A percentile compares a stretch with the other conserved stretches of the same genome.
phyloP scores from a whole-genome alignment of 1,140 invertebrate genomes.

The Lerema accius region DNA sequence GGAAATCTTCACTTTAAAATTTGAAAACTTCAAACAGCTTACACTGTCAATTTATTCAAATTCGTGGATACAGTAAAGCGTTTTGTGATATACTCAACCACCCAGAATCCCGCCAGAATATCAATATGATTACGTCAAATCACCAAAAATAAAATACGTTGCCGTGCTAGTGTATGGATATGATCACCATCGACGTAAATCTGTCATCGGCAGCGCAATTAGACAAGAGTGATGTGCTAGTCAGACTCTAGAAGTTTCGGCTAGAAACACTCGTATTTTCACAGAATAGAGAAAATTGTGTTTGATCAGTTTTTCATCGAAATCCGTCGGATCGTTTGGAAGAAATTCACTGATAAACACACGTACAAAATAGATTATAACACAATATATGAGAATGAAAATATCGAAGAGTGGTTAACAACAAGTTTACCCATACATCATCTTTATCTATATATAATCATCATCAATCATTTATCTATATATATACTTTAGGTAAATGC shows the following conservation, averaged over 20 bases:
- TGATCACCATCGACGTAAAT: slow-evolving; percentile 66
- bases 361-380: too few relatives aligned
- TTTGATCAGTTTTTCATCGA: too few relatives aligned
- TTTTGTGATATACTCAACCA: slow-evolving; percentile 17
- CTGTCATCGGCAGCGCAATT: slow-evolving; percentile 64
- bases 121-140: slow-evolving; percentile 64
- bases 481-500: too few relatives aligned
- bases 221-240: slow-evolving; percentile 45
- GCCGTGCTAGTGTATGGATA: slow-evolving; percentile 48
- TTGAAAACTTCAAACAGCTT: too few relatives aligned
- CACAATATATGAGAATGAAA: too few relatives aligned
- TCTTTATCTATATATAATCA: too few relatives aligned
- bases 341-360: too few relatives aligned
- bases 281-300: neutral
- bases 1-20: too few relatives aligned
- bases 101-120: slow-evolving; percentile 51
- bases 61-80: neutral
- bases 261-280: neutral
- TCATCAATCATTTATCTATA: too few relatives aligned
- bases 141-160: slow-evolving; percentile 59
- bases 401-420: too few relatives aligned
- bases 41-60: neutral
- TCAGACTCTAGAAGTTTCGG: slow-evolving; percentile 44
- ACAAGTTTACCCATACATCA: too few relatives aligned
- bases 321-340: too few relatives aligned